Evolutionary conservation across 1,140 invertebrate genomes (phyloP), one percentile per base, ranked within the genome.

Genomic region (Melanaphis sacchari): DNA sequence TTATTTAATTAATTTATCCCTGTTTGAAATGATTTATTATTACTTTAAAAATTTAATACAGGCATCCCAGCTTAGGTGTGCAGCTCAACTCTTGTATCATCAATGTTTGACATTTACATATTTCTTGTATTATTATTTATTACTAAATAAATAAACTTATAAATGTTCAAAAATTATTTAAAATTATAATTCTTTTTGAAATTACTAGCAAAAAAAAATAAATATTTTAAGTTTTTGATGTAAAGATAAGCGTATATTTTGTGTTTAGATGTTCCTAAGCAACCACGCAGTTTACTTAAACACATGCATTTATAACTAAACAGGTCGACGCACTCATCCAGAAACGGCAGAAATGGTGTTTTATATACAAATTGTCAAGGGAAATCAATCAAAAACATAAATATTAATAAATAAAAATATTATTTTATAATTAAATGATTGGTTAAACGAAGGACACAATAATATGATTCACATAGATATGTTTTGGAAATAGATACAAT

Each of bases 231-330:
- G 22, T 89, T 89, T 90, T 36, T 66, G 54, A 90, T n/a, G 54
- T n/a, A 36, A 66, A 41, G 40, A 4, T 54, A 40, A 38, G 66
- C 26, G 38, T 41, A 49, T 66, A 90, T 59, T 59, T 54, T 93
- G 38, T 59, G 52, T 91, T 49, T 84, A 84, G 9, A 54, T 91
- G 66, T 93, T 91, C 54, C 88, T 38, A 84, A 81, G 90, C 76
- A 84, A 93, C 90, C 52, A 81, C 21, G 40, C 87, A 82, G 46
- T 90, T 84, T 43, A 81, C 22, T 91, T 54, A 40, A 91, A 91
- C 43, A 91, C 66, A 82, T 43, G n/a, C 49, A 38, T 41, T 82
- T 90, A 90, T 90, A 81, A 91, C 76, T n/a, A 90, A 93, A 26
- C 40, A 43, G 87, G 85, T 90, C 87, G 54, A 93, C 40, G 85